Base-by-base conservation (phyloP, 1,140 invertebrate genomes). In the Idris sp. region DNA sequence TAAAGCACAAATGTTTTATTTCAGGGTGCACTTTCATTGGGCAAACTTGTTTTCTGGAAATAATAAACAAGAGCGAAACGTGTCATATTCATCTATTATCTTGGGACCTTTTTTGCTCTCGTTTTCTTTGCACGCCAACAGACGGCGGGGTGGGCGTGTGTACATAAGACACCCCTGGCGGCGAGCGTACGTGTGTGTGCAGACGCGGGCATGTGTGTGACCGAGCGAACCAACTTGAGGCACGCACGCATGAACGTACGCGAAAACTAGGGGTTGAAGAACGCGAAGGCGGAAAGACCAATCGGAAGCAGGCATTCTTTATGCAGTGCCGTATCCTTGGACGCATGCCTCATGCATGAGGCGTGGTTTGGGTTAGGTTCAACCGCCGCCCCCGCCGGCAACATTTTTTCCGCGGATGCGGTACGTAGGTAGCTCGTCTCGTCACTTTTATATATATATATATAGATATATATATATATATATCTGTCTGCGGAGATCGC, bases 241-340 rank as follows among this genome's bases (percentile, higher is more conserved):
- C 65, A 75, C 65, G 64, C 75, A 74, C 64, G 71, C 64, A 71
- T 71, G 56, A 53, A 61, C 62, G 56, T 74, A 74, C 65, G 49
- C 49, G 64, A 51, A 36, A 67, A 61, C 43, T 51, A 61, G 74
- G 74, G 77, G 74, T 73, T 76, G 74, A 76, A 76, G 77, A 62
- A 68, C 48, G 64, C 44, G 51, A 72, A 69, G 77, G 79, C 77
- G 73, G 67, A 78, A 65, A 85, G 83, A 85, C 85, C 85, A 86
- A 86, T 86, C 85, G 85, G 84, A 85, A 86, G 83, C 83, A 78
- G 78, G 83, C 80, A 80, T 85, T 84, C 80, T 84, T 85, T 83
- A 84, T 83, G 79, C 83, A 73, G 51, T 74, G 54, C 65, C 76
- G 76, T 79, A 82, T 79, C 81, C 79, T 84, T 81, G 81, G 79